These are phyloP conservation scores for Melospiza georgiana DNA, from an alignment of 2,113 vertebrate species.

Conservation along the genomic window DNA sequence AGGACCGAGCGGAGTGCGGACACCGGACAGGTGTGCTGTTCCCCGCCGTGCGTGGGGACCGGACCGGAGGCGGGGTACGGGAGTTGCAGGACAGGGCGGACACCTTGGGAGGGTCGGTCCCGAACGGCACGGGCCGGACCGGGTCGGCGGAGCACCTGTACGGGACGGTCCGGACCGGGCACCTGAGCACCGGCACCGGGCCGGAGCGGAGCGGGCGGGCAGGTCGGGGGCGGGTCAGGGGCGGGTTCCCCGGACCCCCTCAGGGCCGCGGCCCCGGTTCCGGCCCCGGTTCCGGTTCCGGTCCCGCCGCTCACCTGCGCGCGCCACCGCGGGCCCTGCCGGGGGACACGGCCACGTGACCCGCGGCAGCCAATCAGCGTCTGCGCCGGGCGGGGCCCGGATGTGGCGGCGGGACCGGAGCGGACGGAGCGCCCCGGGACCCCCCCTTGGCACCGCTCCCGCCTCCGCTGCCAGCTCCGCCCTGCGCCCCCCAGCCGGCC, in stretches of 20 bases:
- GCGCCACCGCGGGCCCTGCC: background rate
- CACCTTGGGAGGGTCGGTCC: background rate
- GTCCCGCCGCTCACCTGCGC: slow-evolving; percentile 6
- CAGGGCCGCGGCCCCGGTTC: background rate
- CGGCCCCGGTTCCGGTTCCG: background rate
- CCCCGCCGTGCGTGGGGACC: background rate
- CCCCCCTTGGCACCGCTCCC: background rate
- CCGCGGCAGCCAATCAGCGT: background rate
- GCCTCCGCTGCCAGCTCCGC: background rate
- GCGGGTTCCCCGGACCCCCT: no score
- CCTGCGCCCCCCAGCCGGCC: background rate
- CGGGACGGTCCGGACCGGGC: background rate
- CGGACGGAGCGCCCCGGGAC: rapidly evolving
- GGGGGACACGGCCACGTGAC: background rate
- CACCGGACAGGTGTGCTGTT: background rate
- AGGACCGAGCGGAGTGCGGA: background rate
- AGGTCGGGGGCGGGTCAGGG: background rate
- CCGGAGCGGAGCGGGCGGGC: no score
- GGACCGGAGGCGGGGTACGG: background rate
- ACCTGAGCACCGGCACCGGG: no score
- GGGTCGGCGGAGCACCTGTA: background rate
- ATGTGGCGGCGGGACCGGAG: background rate
- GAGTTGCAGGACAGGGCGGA: background rate
- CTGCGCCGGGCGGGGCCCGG: background rate
- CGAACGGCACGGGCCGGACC: background rate